Base-by-base conservation (phyloP, 2,113 vertebrate species). In the Mystacornis crossleyi region DNA sequence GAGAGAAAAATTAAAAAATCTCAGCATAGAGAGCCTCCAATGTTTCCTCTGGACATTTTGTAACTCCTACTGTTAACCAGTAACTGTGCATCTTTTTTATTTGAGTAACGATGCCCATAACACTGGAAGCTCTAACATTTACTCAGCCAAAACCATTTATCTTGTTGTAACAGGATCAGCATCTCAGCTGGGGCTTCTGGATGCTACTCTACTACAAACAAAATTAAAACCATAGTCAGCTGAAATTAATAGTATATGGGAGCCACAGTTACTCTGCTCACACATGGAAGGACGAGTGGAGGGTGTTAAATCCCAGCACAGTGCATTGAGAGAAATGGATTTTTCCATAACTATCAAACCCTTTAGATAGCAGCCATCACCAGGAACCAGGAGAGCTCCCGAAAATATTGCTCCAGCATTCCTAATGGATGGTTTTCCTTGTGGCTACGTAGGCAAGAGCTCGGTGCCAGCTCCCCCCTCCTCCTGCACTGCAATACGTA, bases 141-240 rank as follows among this genome's bases (percentile, higher is more conserved):
- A 81, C 73, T 90, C 65, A 67, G 73, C 73, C 64, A 95, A 95
- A 91, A 82, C 8, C 2, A 87, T 93, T 90, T 80, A 86, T 93
- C 88, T 55, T 89, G 65, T 67, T 90, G 26, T 92, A 95, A 95
- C 80, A 90, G 79, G 80, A 93, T 92, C 75, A 78, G 72, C 69
- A 57, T 90, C 84, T 93, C 95, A 96, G 88, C 88, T 94, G 92
- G 60, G 72, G 69, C 82, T 95, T 94, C 82, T 83, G 80, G 79
- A 61, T 77, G 74, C 62, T 66, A 28, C 60, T 90, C 64, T 67
- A 81, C 87, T 90, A 71, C 69, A 86, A 80, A 81, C 83, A 86
- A 92, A 90, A 93, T 72, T 73, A 94, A 86, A 62, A 36, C 6
- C 34, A 47, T 47, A 71, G 70, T 77, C 72, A 92, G 86, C 74